Base-by-base conservation (phyloP, 2,797 vertebrate species). In the Lepus townsendii region DNA sequence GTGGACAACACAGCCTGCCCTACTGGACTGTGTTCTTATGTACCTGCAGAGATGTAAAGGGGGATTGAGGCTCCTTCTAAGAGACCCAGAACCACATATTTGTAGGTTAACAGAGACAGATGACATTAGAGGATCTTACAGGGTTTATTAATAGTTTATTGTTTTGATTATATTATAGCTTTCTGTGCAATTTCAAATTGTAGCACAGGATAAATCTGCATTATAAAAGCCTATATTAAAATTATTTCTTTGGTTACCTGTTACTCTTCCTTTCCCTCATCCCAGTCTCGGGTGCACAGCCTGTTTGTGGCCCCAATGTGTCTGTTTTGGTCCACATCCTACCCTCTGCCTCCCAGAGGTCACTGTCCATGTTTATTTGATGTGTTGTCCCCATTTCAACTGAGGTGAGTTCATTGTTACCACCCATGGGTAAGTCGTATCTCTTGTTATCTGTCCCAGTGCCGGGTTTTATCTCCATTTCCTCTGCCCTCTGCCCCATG, bases 391-490 rank as follows among this genome's bases (percentile, higher is more conserved):
- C 22, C 52, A 52, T 10, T 79, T 80, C 52, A 69, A 5, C 0
- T 38, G 47, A 77, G 27, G 38, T 88, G 30, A 30, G 26, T 6
- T 6, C 50, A 77, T 26, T 83, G 78, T 72, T 24, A 68, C 3
- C 72, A 16, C 60, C 57, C 6, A 71, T 3, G 50, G 32, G 17
- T 62, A 78, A 87, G 9, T 68, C 27, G 27, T 68, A 26, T 35
- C 50, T 68, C 1, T 72, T 91, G 60, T 85, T 69, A 82, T 22
- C 63, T 72, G 68, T 68, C 7, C 35, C 38, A 88, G 7, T 30
- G 35, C 10, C 73, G 87, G 65, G 38, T 69, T 95, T 85, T 88
- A 52, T 57, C 54, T 78, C n/a, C 65, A 60, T 68, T 65, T 24
- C 17, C 14, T 20, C 8, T 52, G 8, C 65, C 65, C 30, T 77